Conservation (phyloP, 2,888 invertebrate genomes). For the Platycheirus albimanus region DNA sequence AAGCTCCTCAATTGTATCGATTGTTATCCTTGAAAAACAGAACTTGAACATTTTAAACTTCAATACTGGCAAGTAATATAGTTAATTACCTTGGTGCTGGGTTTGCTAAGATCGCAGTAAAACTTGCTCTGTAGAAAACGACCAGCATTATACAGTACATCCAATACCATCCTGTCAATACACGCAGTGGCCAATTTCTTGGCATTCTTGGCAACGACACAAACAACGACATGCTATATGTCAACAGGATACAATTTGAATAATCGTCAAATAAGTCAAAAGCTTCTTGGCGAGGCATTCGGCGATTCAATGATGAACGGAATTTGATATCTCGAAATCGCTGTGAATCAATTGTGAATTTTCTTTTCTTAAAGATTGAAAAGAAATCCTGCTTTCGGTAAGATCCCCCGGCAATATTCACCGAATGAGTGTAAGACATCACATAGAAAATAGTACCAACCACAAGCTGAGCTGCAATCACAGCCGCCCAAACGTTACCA, state of each 20-base stretch:
- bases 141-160: slow-evolving; percentile 91
- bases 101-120: slow-evolving; percentile 92
- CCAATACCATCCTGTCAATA: slow-evolving; percentile 95
- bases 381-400: slow-evolving; percentile 25
- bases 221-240: slow-evolving; percentile 91
- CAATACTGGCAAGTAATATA: no score
- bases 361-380: slow-evolving; percentile 77
- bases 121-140: slow-evolving; percentile 91
- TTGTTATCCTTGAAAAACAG: slow-evolving; percentile 86
- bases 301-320: slow-evolving; percentile 77
- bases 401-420: slow-evolving; percentile 75
- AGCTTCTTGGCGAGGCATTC: slow-evolving; percentile 22
- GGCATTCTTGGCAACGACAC: slow-evolving; percentile 91
- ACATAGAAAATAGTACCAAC: slow-evolving; percentile 87
- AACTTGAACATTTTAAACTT: background rate
- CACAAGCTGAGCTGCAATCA: slow-evolving; percentile 86
- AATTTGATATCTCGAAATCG: slow-evolving; percentile 74
- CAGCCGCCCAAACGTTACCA: slow-evolving; percentile 89
- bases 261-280: slow-evolving; percentile 89
- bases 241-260: slow-evolving; percentile 89
- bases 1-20: slow-evolving; percentile 89
- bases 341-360: background rate
- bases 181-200: slow-evolving; percentile 90
- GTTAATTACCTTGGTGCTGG: slow-evolving; percentile 88
- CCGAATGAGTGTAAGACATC: slow-evolving; percentile 84